Conservation (phyloP, 2,888 invertebrate genomes). For the Operophtera brumata region DNA sequence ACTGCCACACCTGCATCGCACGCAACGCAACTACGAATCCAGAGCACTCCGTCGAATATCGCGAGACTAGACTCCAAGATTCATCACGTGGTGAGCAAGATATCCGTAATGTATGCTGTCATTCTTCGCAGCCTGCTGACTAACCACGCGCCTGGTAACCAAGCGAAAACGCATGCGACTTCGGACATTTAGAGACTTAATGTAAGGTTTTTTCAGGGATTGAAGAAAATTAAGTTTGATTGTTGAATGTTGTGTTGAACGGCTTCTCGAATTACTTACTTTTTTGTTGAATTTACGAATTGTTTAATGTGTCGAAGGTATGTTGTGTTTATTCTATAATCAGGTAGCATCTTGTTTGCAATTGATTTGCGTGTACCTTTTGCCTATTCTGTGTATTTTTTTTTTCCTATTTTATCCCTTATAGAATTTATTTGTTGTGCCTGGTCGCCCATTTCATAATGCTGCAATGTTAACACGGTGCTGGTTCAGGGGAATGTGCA, state of each 20-base stretch:
- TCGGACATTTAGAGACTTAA: neutral
- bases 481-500: constrained; percentile 5
- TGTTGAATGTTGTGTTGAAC: neutral
- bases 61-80: neutral
- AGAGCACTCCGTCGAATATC: neutral
- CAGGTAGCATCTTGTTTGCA: neutral
- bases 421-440: neutral
- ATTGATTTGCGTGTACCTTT: constrained; percentile 10
- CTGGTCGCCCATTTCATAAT: constrained; percentile 11
- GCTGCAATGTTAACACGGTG: constrained; percentile 7
- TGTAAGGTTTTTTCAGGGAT: constrained; percentile 4
- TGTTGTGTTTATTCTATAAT: neutral
- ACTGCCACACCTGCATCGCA: neutral
- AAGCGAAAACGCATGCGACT: constrained; percentile 9
- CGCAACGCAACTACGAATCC: neutral
- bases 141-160: constrained; percentile 1
- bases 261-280: too few species aligned
- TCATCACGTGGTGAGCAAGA: constrained; percentile 5
- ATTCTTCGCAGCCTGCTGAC: neutral
- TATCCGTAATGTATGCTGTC: constrained; percentile 8
- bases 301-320: neutral
- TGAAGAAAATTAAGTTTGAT: constrained; percentile 1
- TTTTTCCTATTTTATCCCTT: neutral
- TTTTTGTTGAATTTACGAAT: too few species aligned
- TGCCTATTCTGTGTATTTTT: neutral